Evolutionary conservation across 1,140 invertebrate species (phyloP), one percentile per base, ranked within the genome.

Genomic region (Zaprionus inermis): DNA sequence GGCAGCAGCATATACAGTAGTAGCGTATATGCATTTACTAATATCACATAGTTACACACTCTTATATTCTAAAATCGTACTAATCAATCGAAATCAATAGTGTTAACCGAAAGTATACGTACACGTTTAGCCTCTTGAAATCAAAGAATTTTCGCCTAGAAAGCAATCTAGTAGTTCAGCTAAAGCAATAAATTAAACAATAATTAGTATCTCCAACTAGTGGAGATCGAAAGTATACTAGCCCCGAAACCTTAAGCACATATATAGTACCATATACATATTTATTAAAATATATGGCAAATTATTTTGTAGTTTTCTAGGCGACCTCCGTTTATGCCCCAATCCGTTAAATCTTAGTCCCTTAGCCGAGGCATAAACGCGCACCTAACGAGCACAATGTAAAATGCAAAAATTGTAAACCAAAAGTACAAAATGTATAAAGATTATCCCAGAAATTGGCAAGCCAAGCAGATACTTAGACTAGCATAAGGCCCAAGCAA

Each of bases 381-480:
- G 64, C 64, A 73, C 74, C 57, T 63, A 72, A 76, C 63, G 78
- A 79, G 83, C 83, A 88, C 83, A 64, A 72, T 88, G 84, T 88
- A 88, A 88, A 88, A 88, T 88, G 84, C 44, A 78, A 88, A 79
- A 89, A 78, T 78, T 84, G 69, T 70, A 80, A 89, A 72, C 84
- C 84, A 89, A 75, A 71, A 88, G 84, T 88, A 88, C 84, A 88
- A 88, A 88, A 54, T 82, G 69, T 79, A 65, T 44, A 78, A 66
- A 69, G 65, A 66, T 66, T 22, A 14, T 11, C 65, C 72, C 49
- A 55, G 34, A 60, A 70, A 79, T 88, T 88, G 73, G 79, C 76
- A 56, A 80, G 70, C 55, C 68, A 68, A 79, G 49, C 52, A 68
- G 67, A 14, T 67, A 78, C 5, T 12, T 32, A 68, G 11, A 38